A percentile compares a stretch with the other conserved stretches of the same genome.
Evolutionary conservation across 2,797 vertebrate genomes (phyloP).

Genomic region (Setipinna tenuifilis): DNA sequence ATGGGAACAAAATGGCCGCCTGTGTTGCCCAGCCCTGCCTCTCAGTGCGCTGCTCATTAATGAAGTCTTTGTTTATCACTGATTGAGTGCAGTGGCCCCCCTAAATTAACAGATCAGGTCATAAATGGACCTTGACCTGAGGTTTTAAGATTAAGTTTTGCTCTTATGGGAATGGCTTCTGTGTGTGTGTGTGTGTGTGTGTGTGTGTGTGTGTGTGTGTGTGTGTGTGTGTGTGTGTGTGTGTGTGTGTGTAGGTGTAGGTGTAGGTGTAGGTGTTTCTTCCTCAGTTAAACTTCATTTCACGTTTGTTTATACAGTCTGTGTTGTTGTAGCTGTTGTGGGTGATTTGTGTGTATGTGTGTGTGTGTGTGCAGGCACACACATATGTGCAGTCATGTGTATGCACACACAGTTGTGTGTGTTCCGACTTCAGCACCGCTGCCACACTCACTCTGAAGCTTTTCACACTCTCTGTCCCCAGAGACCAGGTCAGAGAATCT

Average conservation of each 20-base stretch:
- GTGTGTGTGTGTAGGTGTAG: too few relatives aligned
- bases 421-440: constrained; percentile 34
- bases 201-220: neutral
- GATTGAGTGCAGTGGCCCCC: constrained; percentile 51
- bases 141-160: constrained; percentile 43
- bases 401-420: neutral
- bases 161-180: constrained; percentile 34
- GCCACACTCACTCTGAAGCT: constrained; percentile 56
- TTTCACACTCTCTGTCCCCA: constrained; percentile 58
- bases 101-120: constrained; percentile 50
- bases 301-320: neutral
- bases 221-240: neutral
- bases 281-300: neutral
- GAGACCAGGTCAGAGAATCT: constrained; percentile 45
- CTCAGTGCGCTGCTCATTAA: constrained; percentile 44
- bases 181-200: constrained; percentile 34
- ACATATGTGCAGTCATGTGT: neutral
- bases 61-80: constrained; percentile 56
- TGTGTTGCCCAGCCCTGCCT: constrained; percentile 16
- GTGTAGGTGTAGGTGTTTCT: neutral
- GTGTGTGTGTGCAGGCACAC: neutral
- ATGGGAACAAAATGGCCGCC: constrained; percentile 44
- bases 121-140: constrained; percentile 38
- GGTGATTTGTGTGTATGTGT: constrained; percentile 32
- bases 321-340: neutral